These are phyloP conservation scores for Suncus etruscus DNA, from an alignment of 2,113 vertebrate species.

Conservation along the genomic window DNA sequence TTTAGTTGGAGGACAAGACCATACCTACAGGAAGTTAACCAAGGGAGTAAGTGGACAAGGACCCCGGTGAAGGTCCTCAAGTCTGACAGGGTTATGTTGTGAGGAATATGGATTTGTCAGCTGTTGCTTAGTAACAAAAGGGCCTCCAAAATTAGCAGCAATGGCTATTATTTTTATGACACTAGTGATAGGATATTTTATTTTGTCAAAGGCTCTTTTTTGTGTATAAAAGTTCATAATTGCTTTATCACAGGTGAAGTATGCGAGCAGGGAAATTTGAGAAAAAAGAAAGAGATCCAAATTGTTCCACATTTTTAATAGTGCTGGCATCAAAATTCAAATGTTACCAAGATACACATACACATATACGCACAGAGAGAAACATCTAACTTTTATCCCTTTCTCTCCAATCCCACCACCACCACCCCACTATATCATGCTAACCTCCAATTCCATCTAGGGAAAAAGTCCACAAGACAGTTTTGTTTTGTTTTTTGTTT, in stretches of 20 bases:
- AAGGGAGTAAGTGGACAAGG: not conserved
- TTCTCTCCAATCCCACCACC: too few relatives aligned
- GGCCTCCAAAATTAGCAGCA: not conserved
- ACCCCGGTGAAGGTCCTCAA: not conserved
- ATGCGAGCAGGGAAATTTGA: not conserved
- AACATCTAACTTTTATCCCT: not conserved
- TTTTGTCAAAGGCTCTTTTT: too few relatives aligned
- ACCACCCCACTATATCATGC: not conserved
- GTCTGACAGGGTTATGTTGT: not conserved
- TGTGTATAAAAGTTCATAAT: too few relatives aligned
- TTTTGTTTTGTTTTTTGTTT: too few relatives aligned
- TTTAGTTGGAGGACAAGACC: not conserved
- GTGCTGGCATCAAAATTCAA: conserved; percentile 49
- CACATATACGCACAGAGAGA: not conserved
- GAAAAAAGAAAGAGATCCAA: conserved; percentile 4
- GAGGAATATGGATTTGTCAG: not conserved
- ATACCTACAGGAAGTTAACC: not conserved
- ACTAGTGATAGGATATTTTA: too few relatives aligned
- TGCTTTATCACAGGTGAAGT: too few relatives aligned
- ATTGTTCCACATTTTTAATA: not conserved
- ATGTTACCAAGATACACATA: not conserved
- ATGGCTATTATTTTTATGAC: too few relatives aligned
- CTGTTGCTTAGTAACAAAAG: conserved; percentile 43
- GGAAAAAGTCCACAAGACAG: not conserved
- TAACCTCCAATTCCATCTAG: not conserved